Evolutionary conservation across 2,888 invertebrate species (phyloP).

Genomic region (Heterodera filipjevi): DNA sequence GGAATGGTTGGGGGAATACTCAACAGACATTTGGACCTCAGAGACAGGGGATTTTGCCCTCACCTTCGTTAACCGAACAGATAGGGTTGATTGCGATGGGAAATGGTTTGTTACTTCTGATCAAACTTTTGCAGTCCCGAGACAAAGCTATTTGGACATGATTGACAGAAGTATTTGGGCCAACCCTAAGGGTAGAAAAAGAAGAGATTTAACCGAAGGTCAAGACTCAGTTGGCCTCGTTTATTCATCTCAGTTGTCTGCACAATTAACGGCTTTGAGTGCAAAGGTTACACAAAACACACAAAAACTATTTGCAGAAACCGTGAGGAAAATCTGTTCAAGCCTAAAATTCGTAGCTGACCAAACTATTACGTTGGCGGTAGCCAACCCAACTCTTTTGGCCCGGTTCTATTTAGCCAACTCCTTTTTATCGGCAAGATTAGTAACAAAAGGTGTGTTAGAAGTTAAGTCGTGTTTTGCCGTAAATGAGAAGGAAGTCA

Average conservation of each 20-base stretch:
- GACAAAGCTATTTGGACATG: neutral
- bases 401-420: neutral
- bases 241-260: neutral
- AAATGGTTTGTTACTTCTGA: neutral
- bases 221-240: neutral
- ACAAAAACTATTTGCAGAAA: neutral
- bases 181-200: neutral
- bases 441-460: neutral
- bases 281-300: neutral
- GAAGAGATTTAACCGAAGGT: neutral
- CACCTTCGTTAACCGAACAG: neutral
- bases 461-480: conserved; percentile 7
- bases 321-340: conserved; percentile 6
- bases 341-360: conserved; percentile 9
- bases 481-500: neutral
- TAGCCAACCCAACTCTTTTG: conserved; percentile 14
- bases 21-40: neutral
- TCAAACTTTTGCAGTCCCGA: neutral
- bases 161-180: neutral
- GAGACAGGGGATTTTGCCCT: conserved; percentile 9
- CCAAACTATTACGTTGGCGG: conserved; percentile 6
- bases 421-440: neutral
- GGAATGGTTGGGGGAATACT: neutral
- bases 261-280: conserved; percentile 19
- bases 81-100: conserved; percentile 2